Base-by-base conservation (phyloP, 1,140 invertebrate genomes). In the Cylas formicarius region DNA sequence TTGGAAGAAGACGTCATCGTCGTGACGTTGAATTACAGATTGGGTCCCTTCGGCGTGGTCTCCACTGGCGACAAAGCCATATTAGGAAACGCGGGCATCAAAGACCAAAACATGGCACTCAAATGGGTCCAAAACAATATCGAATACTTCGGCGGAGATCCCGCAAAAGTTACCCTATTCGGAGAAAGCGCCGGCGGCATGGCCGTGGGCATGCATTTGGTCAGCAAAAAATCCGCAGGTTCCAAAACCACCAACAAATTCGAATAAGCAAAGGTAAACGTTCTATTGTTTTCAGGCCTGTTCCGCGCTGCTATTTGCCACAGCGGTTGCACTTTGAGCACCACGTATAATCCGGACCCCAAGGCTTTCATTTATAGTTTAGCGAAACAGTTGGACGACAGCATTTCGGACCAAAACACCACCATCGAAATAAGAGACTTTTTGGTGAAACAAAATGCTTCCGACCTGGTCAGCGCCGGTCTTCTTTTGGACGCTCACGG, bases 11-110 rank as follows among this genome's bases (percentile, higher is more conserved):
- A 75, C 37, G 64, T 84, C 1, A 63, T 86, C 9, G 40, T 84
- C 0, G 78, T 86, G 0, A 76, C 76, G 1, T 64, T 84, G 1
- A 84, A 84, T 57, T 87, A 86, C 63, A 72, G 84, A 37, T 58
- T 83, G 2, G 77, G 76, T 37, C 63, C 70, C 17, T 66, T 80
- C 4, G 78, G 77, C 70, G 60, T 57, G 36, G 5, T 17, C 10
- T 36, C 16, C 26, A 54, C 52, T 8, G 42, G 41, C 13, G 52
- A 54, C 34, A 22, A 40, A n/a, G 44, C 38, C 3, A 33, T 40
- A 14, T 47, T 62, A 4, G 69, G 68, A 16, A 71, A 71, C 49
- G 58, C 56, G 40, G 68, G 65, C 2, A 44, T 73, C 28, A 58
- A 60, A 43, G 73, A 75, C 53, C 67, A 72, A 55, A 53, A 68